Percentiles rank a stretch among this genome's conserved stretches.
Conservation (phyloP, 2,888 invertebrate species). For the Eledona agricola region DNA sequence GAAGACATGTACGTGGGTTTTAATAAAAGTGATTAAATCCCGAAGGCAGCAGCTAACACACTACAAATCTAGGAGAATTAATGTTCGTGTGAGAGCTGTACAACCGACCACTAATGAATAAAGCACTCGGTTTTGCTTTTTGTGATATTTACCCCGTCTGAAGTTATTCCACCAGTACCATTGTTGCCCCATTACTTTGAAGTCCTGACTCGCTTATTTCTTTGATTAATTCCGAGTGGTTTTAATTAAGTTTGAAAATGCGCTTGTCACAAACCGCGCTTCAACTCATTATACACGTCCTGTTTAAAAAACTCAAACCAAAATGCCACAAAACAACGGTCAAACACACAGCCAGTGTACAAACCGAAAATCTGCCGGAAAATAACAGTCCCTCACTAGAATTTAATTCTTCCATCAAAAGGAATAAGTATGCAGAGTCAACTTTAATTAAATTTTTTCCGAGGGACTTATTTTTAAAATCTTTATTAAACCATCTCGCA, state of each 20-base stretch:
- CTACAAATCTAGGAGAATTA: conserved; percentile 16
- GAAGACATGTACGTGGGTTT: conserved; percentile 8
- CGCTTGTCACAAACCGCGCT: conserved; percentile 3
- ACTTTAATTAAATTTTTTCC: conserved; percentile 1
- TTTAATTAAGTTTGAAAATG: conserved; percentile 33
- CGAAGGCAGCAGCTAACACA: too few species aligned
- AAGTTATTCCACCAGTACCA: conserved; percentile 23
- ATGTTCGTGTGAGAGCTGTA: conserved; percentile 3
- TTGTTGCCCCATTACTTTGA: conserved; percentile 35
- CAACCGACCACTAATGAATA: conserved; percentile 23
- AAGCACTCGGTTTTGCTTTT: conserved; percentile 13
- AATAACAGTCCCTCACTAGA: too few species aligned
- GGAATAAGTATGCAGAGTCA: too few species aligned
- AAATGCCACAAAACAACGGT: neutral
- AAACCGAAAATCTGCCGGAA: too few species aligned
- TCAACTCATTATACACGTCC: conserved; percentile 8
- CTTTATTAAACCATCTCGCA: too few species aligned
- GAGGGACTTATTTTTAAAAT: too few species aligned
- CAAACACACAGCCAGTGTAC: too few species aligned
- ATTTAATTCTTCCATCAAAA: too few species aligned
- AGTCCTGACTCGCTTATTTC: conserved; percentile 25
- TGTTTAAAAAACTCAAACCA: conserved; percentile 3
- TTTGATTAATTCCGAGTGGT: conserved; percentile 36
- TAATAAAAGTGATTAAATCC: conserved; percentile 18
- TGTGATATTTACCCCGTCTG: conserved; percentile 9